Conservation (phyloP, 2,113 vertebrate species). For the Gavia stellata region DNA sequence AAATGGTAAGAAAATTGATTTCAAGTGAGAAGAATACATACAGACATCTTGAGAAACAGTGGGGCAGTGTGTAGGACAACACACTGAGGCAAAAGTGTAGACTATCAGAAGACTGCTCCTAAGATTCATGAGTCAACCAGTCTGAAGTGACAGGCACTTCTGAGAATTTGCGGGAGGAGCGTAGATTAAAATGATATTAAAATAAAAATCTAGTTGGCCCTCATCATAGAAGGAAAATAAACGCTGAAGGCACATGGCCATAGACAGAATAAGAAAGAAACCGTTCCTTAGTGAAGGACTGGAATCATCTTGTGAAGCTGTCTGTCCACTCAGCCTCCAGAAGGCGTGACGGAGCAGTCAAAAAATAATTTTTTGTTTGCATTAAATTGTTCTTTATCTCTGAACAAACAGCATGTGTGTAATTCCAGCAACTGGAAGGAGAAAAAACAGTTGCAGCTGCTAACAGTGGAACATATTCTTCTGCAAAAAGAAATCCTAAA, state of each 20-base stretch:
- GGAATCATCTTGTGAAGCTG: neutral
- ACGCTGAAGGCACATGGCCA: neutral
- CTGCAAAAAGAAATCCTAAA: neutral
- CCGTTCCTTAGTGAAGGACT: neutral
- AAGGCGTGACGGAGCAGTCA: neutral
- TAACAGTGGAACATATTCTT: neutral
- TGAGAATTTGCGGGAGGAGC: neutral
- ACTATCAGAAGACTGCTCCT: neutral
- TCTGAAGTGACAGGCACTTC: neutral
- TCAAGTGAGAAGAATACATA: neutral
- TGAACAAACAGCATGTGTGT: neutral
- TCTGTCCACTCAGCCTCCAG: neutral
- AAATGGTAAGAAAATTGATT: neutral
- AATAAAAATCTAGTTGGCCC: neutral
- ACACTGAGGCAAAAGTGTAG: neutral
- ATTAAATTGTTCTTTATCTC: conserved; percentile 14
- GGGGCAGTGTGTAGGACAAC: neutral
- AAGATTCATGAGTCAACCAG: neutral
- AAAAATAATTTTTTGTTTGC: neutral
- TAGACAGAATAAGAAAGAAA: neutral
- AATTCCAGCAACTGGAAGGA: conserved; percentile 14
- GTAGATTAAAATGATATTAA: neutral
- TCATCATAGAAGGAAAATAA: neutral
- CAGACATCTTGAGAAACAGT: neutral
- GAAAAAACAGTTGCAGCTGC: neutral